Conservation (phyloP, 2,797 vertebrate species). For the Anguilla obscura region DNA sequence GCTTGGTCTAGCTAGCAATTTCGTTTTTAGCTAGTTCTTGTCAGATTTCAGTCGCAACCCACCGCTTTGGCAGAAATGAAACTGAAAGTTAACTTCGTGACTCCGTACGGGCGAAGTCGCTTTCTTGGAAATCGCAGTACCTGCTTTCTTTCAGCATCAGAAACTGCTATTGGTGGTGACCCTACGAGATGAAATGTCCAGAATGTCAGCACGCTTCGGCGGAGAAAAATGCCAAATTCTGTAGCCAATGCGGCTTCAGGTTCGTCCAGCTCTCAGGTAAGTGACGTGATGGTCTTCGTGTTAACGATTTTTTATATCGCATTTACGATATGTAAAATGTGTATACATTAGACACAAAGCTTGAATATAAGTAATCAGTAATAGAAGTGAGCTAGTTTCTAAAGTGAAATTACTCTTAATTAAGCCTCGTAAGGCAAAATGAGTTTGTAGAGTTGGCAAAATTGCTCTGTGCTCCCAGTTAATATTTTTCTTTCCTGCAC, state of each 20-base stretch:
- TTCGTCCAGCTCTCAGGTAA: conserved; percentile 58
- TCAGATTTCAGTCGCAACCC: not conserved
- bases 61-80: conserved; percentile 50
- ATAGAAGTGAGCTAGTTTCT: too few relatives aligned
- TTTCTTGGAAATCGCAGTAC: not conserved
- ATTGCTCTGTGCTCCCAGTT: not conserved
- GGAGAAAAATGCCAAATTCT: conserved; percentile 71
- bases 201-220: conserved; percentile 40
- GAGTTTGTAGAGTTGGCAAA: not conserved
- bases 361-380: too few relatives aligned
- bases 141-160: not conserved
- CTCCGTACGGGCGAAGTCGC: not conserved
- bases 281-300: conserved; percentile 26
- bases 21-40: not conserved
- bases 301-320: not conserved
- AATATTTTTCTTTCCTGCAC: not conserved
- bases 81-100: conserved; percentile 49
- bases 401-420: too few relatives aligned
- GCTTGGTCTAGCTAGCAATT: not conserved
- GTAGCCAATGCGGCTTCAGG: conserved; percentile 64
- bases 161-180: conserved; percentile 14
- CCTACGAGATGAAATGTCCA: conserved; percentile 69
- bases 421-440: too few relatives aligned
- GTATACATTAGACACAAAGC: too few relatives aligned
- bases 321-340: not conserved